Conservation (phyloP, 2,888 invertebrate species). For the Amiota communis region DNA sequence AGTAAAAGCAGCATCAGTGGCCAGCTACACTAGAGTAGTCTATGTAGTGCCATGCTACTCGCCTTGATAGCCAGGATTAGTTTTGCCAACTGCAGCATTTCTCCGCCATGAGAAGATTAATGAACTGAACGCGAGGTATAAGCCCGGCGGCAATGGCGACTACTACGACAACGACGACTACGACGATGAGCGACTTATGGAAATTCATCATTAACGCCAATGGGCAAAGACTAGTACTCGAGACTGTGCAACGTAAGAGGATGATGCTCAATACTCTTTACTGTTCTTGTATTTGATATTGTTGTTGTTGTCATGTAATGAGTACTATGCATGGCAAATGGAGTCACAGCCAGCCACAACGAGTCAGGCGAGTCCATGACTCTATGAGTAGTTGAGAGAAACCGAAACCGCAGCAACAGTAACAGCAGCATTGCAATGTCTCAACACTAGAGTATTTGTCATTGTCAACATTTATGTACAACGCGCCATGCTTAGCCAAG, state of each 20-base stretch:
- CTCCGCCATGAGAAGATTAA: slow-evolving; percentile 58
- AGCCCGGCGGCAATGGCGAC: slow-evolving; percentile 19
- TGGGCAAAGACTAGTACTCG: slow-evolving; percentile 25
- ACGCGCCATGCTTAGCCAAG: slow-evolving; percentile 38
- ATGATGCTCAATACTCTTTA: not conserved
- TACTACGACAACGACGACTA: too few relatives aligned
- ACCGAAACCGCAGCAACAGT: slow-evolving; percentile 41
- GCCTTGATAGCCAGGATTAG: not conserved
- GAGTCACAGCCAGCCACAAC: slow-evolving; percentile 3
- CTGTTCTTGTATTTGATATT: too few relatives aligned
- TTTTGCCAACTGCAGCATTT: not conserved
- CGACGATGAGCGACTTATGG: slow-evolving; percentile 61
- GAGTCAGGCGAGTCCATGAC: not conserved
- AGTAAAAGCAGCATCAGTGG: not conserved
- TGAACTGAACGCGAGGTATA: slow-evolving; percentile 51
- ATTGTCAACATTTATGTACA: slow-evolving; percentile 72
- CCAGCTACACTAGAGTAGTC: not conserved
- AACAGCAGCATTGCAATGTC: slow-evolving; percentile 33
- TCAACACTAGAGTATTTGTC: slow-evolving; percentile 68
- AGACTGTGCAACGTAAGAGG: slow-evolving; percentile 4
- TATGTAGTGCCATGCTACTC: slow-evolving; percentile 14
- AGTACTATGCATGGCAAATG: slow-evolving; percentile 5
- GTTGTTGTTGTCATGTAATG: slow-evolving; percentile 3
- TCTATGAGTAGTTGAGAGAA: slow-evolving; percentile 23
- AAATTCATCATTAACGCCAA: slow-evolving; percentile 69